Evolutionary conservation across 2,113 vertebrate genomes (phyloP).

Genomic region (Istiophorus platypterus): DNA sequence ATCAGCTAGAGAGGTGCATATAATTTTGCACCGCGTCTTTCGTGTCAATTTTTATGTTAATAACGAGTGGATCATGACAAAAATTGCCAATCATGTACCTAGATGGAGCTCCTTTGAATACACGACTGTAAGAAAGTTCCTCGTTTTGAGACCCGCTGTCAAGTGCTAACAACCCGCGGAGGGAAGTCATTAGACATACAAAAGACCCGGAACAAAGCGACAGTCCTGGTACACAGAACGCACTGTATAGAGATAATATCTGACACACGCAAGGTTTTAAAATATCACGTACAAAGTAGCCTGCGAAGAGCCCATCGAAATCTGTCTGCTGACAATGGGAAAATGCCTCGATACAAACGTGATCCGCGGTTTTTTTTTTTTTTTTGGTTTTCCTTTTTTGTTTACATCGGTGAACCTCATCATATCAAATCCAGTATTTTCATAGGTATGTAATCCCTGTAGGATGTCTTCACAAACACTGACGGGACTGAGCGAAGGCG

Average conservation of each 20-base stretch:
- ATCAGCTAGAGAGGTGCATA: slow-evolving; percentile 93
- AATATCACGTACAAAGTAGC: slow-evolving; percentile 48
- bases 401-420: slow-evolving; percentile 91
- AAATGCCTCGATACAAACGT: slow-evolving; percentile 84
- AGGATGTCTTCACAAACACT: slow-evolving; percentile 88
- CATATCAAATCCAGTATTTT: slow-evolving; percentile 96
- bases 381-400: slow-evolving; percentile 69
- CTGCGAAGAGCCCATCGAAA: slow-evolving; percentile 78
- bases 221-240: slow-evolving; percentile 93
- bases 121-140: slow-evolving; percentile 96
- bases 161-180: slow-evolving; percentile 99
- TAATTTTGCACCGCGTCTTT: slow-evolving; percentile 91
- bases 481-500: slow-evolving; percentile 92
- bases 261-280: slow-evolving; percentile 89
- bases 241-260: slow-evolving; percentile 92
- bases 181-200: slow-evolving; percentile 99
- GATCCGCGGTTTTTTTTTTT: not conserved
- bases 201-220: slow-evolving; percentile 98
- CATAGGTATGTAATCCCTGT: slow-evolving; percentile 89
- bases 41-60: slow-evolving; percentile 99
- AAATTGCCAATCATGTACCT: slow-evolving; percentile 99
- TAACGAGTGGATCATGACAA: slow-evolving; percentile 99
- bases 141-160: slow-evolving; percentile 99
- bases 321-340: slow-evolving; percentile 77
- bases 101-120: slow-evolving; percentile 99